A percentile compares a stretch with the other conserved stretches of the same genome.
phyloP scores from a whole-genome alignment of 2,113 vertebrate species.

The Ia io region DNA sequence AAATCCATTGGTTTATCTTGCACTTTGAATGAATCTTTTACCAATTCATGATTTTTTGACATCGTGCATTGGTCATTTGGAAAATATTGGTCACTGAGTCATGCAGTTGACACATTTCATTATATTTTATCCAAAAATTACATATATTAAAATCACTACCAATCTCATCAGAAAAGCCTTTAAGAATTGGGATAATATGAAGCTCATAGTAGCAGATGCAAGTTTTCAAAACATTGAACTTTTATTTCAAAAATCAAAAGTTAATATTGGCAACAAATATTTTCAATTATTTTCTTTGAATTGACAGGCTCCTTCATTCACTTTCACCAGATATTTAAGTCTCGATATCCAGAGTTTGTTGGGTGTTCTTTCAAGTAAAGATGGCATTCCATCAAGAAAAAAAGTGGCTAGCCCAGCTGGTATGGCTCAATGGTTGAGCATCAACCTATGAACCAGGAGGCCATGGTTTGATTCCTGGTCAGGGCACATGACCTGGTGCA shows the following conservation, averaged over 20 bases:
- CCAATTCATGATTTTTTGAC: background rate
- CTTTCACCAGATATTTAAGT: no score
- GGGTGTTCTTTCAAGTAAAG: background rate
- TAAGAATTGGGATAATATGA: background rate
- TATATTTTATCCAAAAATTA: background rate
- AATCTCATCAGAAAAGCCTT: background rate
- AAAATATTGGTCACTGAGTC: background rate
- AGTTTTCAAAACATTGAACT: background rate
- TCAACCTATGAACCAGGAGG: no score
- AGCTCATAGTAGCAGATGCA: background rate
- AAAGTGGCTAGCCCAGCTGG: background rate
- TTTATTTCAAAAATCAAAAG: background rate
- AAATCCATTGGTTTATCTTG: background rate
- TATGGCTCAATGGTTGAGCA: no score
- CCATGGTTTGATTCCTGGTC: no score
- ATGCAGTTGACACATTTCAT: background rate
- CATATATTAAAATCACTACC: background rate
- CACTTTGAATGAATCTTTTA: background rate
- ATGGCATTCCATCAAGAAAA: accelerated
- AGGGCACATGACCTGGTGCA: no score
- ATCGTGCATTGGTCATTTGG: background rate
- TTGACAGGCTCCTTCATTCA: accelerated
- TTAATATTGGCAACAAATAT: no score
- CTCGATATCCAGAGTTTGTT: accelerated
- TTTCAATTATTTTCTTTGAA: background rate